Percentiles rank a stretch among this genome's conserved stretches.
These are phyloP conservation scores for Ammodytes dubius DNA, from an alignment of 2,113 vertebrate species.

Conservation along the genomic window DNA sequence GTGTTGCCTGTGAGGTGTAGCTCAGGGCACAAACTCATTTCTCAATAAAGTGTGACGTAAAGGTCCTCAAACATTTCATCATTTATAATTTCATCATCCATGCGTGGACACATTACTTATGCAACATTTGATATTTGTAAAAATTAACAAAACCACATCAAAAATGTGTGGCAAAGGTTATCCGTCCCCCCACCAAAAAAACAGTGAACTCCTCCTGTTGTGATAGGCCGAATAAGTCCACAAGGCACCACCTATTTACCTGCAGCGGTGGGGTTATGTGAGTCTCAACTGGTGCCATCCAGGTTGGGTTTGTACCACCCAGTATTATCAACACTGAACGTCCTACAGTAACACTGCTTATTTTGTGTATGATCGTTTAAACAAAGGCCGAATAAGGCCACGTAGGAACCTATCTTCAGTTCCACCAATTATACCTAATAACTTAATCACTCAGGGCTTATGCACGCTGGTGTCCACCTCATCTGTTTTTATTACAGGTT, in stretches of 20 bases:
- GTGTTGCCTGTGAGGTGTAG: background rate
- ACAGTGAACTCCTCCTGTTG: constrained; percentile 65
- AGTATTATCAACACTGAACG: constrained; percentile 25
- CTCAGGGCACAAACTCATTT: background rate
- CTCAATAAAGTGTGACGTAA: background rate
- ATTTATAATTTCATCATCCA: constrained; percentile 12
- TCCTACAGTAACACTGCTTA: background rate
- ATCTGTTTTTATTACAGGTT: background rate
- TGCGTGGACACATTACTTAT: background rate
- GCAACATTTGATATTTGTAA: background rate
- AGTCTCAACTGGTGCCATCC: constrained; percentile 45
- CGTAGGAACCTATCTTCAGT: background rate
- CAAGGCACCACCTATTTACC: background rate
- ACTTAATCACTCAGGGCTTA: background rate
- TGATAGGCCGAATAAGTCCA: constrained; percentile 59
- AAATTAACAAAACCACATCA: no score
- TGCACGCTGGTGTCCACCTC: background rate
- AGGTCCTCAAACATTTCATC: constrained; percentile 13
- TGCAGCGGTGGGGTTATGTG: constrained; percentile 39
- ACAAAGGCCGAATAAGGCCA: background rate
- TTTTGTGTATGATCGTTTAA: background rate
- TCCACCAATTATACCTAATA: background rate
- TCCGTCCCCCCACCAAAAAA: no score
- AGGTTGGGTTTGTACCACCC: constrained; percentile 44
- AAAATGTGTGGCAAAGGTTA: background rate